Base-by-base conservation (phyloP, 2,888 invertebrate species). In the Nomada fucata region DNA sequence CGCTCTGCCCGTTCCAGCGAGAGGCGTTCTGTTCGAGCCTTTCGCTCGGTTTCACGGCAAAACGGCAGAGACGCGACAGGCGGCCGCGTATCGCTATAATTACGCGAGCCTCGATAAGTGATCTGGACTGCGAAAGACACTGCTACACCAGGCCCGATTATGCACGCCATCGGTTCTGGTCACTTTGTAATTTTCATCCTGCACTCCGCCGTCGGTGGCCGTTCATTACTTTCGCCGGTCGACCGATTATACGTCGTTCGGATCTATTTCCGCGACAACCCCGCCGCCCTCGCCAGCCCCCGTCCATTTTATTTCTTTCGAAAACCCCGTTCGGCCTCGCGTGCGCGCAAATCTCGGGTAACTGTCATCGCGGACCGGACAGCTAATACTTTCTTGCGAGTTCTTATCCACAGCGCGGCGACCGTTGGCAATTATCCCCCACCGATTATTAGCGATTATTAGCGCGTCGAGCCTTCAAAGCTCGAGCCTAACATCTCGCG, bases 121-220 rank as follows among this genome's bases (percentile, higher is more conserved):
- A 88, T 88, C 88, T 86, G 83, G 86, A 63, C 88, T 75, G 82
- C 83, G 76, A 84, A 87, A 83, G 88, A 87, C 81, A 87, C 70
- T 60, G 26, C 74, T 76, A 60, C 42, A 47, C 60, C 18, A 47
- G 42, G 53, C 52, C 55, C 75, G 88, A 88, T 87, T 80, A 88
- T 86, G 80, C 87, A 76, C 84, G 80, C 84, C 81, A 83, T 87
- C 84, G 87, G 84, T 84, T 81, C 88, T 26, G 81, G 69, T 87
- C 84, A 79, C 87, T 88, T 87, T 87, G 84, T 87, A 82, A 82
- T 87, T 87, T 79, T 65, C 76, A 74, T 67, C 61, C 53, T 42
- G 75, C 60, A 10, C 44, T 26, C 76, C 59, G 52, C 29, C 59
- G 20, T 50, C 73, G 67, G 26, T 64, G 73, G 26, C 55, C 55